Conservation (phyloP, 2,888 invertebrate genomes). For the Bruchidius siliquastri region DNA sequence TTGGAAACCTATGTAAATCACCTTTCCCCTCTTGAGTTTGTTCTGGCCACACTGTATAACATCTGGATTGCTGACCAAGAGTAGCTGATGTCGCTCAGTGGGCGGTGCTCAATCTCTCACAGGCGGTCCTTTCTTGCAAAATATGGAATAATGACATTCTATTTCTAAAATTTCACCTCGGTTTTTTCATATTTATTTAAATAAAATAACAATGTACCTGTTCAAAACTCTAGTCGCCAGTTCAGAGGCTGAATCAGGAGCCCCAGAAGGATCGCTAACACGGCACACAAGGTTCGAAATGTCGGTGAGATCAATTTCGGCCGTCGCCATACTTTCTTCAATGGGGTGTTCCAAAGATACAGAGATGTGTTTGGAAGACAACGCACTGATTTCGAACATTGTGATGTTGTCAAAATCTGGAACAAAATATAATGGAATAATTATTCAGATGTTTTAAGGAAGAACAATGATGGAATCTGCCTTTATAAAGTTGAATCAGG, state of each 20-base stretch:
- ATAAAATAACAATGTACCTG: slow-evolving; percentile 54
- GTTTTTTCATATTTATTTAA: no score
- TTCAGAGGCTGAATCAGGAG: slow-evolving; percentile 51
- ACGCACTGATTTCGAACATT: slow-evolving; percentile 89
- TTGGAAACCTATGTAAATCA: no score
- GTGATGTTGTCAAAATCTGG: slow-evolving; percentile 67
- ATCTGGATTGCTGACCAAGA: no score
- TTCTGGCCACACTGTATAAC: no score
- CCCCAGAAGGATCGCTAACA: slow-evolving; percentile 45
- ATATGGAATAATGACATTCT: no score
- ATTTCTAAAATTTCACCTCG: no score
- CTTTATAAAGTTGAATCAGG: no score
- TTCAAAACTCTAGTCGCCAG: slow-evolving; percentile 70
- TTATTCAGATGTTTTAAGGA: slow-evolving; percentile 2
- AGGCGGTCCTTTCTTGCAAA: no score
- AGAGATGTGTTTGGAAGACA: slow-evolving; percentile 85
- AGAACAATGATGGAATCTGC: not conserved
- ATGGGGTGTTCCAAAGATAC: slow-evolving; percentile 89
- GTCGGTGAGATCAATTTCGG: slow-evolving; percentile 81
- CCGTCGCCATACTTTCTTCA: slow-evolving; percentile 89
- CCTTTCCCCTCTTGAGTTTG: no score
- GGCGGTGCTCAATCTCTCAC: no score
- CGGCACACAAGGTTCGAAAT: slow-evolving; percentile 74
- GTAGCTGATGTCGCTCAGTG: no score
- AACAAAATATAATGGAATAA: slow-evolving; percentile 18